A percentile compares a stretch with the other conserved stretches of the same genome.
Conservation (phyloP, 2,888 invertebrate genomes). For the Heliconius sara region DNA sequence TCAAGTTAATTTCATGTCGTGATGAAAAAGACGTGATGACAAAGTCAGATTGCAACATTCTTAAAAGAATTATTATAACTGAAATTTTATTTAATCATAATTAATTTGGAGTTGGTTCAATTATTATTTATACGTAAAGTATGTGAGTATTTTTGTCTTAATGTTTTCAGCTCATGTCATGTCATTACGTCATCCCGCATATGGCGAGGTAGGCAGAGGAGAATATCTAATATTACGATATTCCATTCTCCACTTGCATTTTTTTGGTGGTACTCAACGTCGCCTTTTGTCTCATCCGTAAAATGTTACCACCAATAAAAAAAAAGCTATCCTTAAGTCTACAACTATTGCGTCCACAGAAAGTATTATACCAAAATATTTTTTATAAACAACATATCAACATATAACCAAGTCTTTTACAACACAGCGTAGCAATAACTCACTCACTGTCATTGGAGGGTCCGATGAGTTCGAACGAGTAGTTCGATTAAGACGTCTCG, state of each 20-base stretch:
- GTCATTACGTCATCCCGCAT: background rate
- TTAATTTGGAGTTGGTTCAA: background rate
- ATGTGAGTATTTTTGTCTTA: background rate
- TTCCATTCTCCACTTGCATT: background rate
- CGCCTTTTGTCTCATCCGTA: background rate
- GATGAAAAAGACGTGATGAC: background rate
- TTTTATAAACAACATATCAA: background rate
- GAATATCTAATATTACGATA: background rate
- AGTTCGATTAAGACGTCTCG: conserved; percentile 80
- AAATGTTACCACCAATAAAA: background rate
- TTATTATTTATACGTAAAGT: background rate
- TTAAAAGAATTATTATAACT: background rate
- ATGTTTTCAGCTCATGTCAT: background rate
- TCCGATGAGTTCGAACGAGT: conserved; percentile 52
- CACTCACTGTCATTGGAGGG: conserved; percentile 48
- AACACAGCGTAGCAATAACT: conserved; percentile 2
- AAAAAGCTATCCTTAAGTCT: background rate
- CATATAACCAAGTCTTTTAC: background rate
- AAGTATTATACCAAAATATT: no score
- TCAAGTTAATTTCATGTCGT: background rate
- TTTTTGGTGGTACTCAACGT: background rate
- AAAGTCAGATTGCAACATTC: background rate
- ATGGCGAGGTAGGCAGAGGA: background rate
- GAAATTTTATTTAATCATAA: background rate
- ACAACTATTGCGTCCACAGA: background rate